Percentiles rank a stretch among this genome's conserved stretches.
Evolutionary conservation across 2,888 invertebrate species (phyloP).

Genomic region (Diarsia brunnea): DNA sequence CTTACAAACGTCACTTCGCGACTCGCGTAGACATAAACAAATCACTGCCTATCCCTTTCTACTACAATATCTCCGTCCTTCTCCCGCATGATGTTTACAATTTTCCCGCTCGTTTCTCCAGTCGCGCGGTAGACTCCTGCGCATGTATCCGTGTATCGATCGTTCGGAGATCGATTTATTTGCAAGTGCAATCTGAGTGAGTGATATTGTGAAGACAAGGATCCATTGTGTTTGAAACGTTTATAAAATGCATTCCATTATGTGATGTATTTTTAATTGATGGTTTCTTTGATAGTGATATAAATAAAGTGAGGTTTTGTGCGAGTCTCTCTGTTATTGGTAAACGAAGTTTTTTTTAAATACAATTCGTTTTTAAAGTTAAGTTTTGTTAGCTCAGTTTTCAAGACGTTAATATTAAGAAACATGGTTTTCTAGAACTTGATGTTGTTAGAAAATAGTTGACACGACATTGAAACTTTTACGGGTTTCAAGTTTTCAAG

Average conservation of each 20-base stretch:
- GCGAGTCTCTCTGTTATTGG: conserved; percentile 29
- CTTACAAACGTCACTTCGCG: conserved; percentile 71
- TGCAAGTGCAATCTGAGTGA: conserved; percentile 58
- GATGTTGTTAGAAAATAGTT: neutral
- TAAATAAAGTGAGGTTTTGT: conserved; percentile 18
- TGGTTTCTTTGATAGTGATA: conserved; percentile 67
- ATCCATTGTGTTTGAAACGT: conserved; percentile 49
- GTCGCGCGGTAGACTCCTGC: conserved; percentile 77
- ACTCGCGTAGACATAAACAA: conserved; percentile 71
- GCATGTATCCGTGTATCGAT: conserved; percentile 72
- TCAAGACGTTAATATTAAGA: neutral
- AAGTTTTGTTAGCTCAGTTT: conserved; percentile 50
- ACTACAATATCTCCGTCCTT: conserved; percentile 69
- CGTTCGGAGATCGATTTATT: conserved; percentile 67
- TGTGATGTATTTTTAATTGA: conserved; percentile 63
- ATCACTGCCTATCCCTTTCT: conserved; percentile 73
- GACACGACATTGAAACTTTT: conserved; percentile 2
- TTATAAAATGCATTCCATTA: conserved; percentile 68
- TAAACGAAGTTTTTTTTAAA: conserved; percentile 19
- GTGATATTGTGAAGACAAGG: conserved; percentile 66
- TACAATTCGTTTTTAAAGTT: neutral
- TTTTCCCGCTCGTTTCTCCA: conserved; percentile 76
- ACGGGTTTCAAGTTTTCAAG: neutral
- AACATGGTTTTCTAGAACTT: neutral
- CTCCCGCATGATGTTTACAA: conserved; percentile 81